Conservation (phyloP, 53 echinoderm and acorn worm species). For the Echinometra lucunter region DNA sequence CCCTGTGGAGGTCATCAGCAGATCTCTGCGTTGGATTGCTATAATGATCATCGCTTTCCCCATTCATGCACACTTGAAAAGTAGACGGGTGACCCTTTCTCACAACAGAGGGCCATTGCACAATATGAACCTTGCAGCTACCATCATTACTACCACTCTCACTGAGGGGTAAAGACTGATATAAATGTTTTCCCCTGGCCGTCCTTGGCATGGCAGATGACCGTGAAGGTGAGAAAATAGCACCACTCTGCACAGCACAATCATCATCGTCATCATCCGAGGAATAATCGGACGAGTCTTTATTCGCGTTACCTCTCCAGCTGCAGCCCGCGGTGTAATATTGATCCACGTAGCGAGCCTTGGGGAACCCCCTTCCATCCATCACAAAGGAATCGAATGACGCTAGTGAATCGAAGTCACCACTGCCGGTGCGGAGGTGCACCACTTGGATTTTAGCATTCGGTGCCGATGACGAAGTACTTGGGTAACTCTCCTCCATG, state of each 20-base stretch:
- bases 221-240: not conserved
- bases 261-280: constrained; percentile 52
- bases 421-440: not conserved
- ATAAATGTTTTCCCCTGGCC: not conserved
- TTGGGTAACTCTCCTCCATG: constrained; percentile 24
- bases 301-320: constrained; percentile 40
- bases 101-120: constrained; percentile 48
- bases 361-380: constrained; percentile 53
- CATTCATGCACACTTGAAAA: constrained; percentile 39
- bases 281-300: constrained; percentile 50
- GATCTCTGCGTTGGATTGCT: not conserved
- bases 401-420: constrained; percentile 38
- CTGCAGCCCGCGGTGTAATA: constrained; percentile 20
- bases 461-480: constrained; percentile 26
- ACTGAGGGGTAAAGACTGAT: constrained; percentile 36
- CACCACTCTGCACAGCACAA: not conserved
- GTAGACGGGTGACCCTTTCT: constrained; percentile 21
- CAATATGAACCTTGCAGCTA: constrained; percentile 50
- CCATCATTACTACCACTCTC: not conserved
- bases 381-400: constrained; percentile 59
- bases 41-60: not conserved
- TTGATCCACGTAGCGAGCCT: constrained; percentile 34
- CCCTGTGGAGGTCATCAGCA: not conserved
- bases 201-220: not conserved
- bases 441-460: constrained; percentile 58